phyloP scores from a whole-genome alignment of 2,113 vertebrate species.

The Drymodes brunneopygia region DNA sequence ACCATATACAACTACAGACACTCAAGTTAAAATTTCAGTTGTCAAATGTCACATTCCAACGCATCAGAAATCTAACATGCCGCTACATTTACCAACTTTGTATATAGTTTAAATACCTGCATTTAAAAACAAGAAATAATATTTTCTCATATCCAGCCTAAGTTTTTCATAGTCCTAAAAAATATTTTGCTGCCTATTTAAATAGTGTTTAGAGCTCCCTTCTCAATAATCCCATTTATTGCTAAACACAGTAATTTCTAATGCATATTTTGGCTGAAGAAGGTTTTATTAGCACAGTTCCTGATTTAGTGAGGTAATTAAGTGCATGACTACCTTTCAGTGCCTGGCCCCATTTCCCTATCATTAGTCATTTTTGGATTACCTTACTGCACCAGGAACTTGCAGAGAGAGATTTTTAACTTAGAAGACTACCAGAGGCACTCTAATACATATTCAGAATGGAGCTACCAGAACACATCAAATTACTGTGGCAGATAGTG shows the following conservation, averaged over 20 bases:
- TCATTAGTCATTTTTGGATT: not conserved
- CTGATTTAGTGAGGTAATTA: constrained; percentile 8
- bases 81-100: not conserved
- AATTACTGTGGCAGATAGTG: not conserved
- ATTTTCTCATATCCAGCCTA: not conserved
- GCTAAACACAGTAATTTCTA: not conserved
- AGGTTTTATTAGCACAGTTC: not conserved
- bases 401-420: not conserved
- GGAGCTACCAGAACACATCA: not conserved
- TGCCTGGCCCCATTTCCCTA: not conserved
- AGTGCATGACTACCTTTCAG: not conserved
- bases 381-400: not conserved
- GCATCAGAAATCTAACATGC: not conserved
- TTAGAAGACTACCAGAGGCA: not conserved
- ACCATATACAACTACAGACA: not conserved
- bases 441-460: not conserved
- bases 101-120: not conserved
- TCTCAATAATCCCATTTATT: not conserved
- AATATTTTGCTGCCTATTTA: not conserved
- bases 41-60: not conserved
- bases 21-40: not conserved
- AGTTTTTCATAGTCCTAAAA: not conserved
- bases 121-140: not conserved
- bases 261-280: not conserved
- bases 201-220: not conserved